Conservation (phyloP, 2,113 vertebrate genomes). For the Callochromis pleurospilus region DNA sequence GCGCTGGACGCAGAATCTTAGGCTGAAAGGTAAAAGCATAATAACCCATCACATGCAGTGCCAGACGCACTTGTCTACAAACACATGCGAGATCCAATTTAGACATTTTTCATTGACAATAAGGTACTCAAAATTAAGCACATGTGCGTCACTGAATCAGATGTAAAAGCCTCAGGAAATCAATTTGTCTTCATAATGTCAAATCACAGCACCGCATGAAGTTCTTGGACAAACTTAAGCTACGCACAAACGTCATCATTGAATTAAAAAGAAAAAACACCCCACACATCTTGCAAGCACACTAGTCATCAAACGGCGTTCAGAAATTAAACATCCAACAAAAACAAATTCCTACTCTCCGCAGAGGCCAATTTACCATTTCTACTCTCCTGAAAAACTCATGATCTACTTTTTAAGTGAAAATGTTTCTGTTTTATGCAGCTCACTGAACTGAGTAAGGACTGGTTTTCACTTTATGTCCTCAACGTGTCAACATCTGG, state of each 20-base stretch:
- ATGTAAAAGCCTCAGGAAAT: neutral
- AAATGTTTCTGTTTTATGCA: neutral
- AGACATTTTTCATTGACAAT: neutral
- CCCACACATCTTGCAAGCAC: neutral
- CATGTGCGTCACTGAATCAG: conserved; percentile 1
- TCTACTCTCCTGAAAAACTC: neutral
- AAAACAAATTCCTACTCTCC: neutral
- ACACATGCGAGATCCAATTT: neutral
- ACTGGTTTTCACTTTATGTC: neutral
- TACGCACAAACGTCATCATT: conserved; percentile 9
- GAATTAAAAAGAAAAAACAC: neutral
- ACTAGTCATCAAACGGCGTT: neutral
- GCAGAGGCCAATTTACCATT: neutral
- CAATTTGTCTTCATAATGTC: conserved; percentile 21
- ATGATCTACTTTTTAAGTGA: neutral
- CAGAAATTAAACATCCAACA: conserved; percentile 3
- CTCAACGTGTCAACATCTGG: neutral
- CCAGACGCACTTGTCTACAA: neutral
- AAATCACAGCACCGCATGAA: conserved; percentile 9
- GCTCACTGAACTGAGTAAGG: neutral
- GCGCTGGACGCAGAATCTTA: conserved; percentile 88
- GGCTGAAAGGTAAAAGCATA: conserved; percentile 68
- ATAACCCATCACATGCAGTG: neutral
- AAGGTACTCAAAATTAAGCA: neutral
- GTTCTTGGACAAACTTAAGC: neutral